phyloP scores from a whole-genome alignment of 2,113 vertebrate genomes.

The Caracal caracal region DNA sequence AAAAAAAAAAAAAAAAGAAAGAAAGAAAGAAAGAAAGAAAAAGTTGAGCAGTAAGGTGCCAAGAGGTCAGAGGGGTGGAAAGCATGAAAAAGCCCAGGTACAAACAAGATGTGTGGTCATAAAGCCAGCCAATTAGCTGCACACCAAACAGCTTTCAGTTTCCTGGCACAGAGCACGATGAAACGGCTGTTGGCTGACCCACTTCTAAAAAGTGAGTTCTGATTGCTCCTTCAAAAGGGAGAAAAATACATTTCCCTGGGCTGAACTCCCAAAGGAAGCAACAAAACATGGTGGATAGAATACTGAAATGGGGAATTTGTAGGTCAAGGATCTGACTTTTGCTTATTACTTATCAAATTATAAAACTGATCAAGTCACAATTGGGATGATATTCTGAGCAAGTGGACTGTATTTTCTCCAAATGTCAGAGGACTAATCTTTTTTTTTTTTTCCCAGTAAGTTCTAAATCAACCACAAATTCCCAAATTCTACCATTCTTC shows the following conservation, averaged over 20 bases:
- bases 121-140: not conserved
- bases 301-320: not conserved
- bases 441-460: not conserved
- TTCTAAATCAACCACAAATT: conserved; percentile 9
- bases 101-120: not conserved
- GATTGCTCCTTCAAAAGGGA: not conserved
- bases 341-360: not conserved
- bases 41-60: not conserved
- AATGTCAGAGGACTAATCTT: not conserved
- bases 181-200: not conserved
- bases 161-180: not conserved
- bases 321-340: not conserved
- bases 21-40: conserved; percentile 40
- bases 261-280: not conserved
- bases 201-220: conserved; percentile 16
- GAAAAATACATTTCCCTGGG: conserved; percentile 4
- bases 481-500: not conserved
- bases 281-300: not conserved
- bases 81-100: not conserved
- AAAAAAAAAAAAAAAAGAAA: too few species aligned
- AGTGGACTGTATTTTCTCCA: not conserved
- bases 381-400: not conserved
- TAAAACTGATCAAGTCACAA: not conserved
- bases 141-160: not conserved
- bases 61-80: not conserved